These are phyloP conservation scores for Atherinosoma microstoma DNA, from an alignment of 2,797 vertebrate species.

Conservation along the genomic window DNA sequence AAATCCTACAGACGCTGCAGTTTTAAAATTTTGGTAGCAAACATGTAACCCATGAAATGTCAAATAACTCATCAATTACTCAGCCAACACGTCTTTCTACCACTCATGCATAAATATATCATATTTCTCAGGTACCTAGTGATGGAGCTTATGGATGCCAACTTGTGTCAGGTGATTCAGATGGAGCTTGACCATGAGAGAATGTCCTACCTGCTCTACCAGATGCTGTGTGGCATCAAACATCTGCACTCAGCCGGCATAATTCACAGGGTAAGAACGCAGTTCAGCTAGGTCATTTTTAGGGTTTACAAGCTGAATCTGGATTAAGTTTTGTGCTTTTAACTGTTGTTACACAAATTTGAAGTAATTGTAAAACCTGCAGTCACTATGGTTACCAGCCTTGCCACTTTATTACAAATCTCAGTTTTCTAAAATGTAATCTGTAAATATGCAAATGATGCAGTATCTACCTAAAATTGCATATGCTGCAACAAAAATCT, in stretches of 20 bases:
- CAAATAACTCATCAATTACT: background rate
- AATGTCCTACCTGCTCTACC: conserved; percentile 99
- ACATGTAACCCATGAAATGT: background rate
- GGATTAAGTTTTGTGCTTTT: background rate
- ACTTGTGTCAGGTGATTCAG: conserved; percentile 99
- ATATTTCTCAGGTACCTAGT: conserved; percentile 90
- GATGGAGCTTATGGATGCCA: conserved; percentile 99
- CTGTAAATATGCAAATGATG: background rate
- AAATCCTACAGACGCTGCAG: background rate
- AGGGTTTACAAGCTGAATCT: background rate
- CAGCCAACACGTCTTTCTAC: background rate
- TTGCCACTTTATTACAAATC: background rate
- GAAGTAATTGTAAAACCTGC: too few relatives aligned
- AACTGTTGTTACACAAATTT: background rate
- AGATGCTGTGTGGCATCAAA: conserved; percentile 99
- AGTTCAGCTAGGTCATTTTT: background rate
- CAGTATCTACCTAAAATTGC: background rate
- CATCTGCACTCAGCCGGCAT: conserved; percentile 99
- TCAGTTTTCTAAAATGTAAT: background rate
- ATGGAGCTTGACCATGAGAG: conserved; percentile 99
- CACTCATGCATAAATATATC: background rate
- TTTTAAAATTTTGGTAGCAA: background rate
- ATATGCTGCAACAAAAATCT: background rate
- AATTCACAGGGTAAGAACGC: conserved; percentile 94
- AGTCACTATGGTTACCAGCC: too few relatives aligned